Evolutionary conservation across 2,888 invertebrate species (phyloP), one percentile per base, ranked within the genome.

Genomic region (Capitulum mitella): DNA sequence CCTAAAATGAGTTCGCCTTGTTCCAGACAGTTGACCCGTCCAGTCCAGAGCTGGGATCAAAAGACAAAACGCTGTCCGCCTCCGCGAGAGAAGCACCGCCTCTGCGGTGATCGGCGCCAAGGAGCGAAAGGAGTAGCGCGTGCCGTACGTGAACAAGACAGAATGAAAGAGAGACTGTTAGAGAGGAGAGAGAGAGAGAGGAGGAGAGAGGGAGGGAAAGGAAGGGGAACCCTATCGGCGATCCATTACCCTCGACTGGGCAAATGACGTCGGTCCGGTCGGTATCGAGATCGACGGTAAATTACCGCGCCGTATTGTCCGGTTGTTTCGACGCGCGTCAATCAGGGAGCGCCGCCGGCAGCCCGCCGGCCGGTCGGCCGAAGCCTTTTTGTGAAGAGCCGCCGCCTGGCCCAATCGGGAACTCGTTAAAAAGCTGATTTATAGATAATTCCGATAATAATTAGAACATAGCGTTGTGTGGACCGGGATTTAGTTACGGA

Each of bases 251-350:
- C 51, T 22, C 51, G 51, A 29, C 29, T 26, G 54, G 51, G 19
- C 37, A 77, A 22, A 22, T 14, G 51, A 51, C 29, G 51, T 26
- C 34, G 29, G 29, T 29, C 34, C n/a, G 58, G 34, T n/a, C n/a
- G n/a, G n/a, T n/a, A 22, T 29, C 54, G 40, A 22, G 37, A 40
- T 26, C 22, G 2, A n/a, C 46, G 46, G 70, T 64, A 78, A 78
- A 70, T 78, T 48, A 78, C 46, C 78, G 74, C 48, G 70, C 48
- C 51, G 51, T 78, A 74, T 75, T 40, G 75, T 70, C 37, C 51
- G 76, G 76, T 76, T 34, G 76, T 75, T n/a, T 54, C 26, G 75
- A n/a, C 58, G 3, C 58, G 19, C 12, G 76, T 75, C 76, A 58
- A 54, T 58, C 61, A 75, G 29, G 37, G 34, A 43, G 14, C 37